phyloP scores from a whole-genome alignment of 2,888 invertebrate species.

The Noctua pronuba region DNA sequence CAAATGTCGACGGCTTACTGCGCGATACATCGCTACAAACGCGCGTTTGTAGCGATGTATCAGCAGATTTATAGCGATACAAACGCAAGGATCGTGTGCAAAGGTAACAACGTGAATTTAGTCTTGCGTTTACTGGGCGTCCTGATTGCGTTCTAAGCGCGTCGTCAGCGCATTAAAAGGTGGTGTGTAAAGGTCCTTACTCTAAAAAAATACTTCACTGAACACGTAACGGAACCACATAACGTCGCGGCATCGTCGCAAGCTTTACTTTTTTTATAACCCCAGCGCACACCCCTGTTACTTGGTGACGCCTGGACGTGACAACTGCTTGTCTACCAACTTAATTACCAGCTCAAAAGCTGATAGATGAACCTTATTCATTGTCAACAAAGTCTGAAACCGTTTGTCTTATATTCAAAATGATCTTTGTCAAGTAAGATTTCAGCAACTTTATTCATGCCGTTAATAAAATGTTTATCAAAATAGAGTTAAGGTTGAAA shows the following conservation, averaged over 20 bases:
- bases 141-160: too few species aligned
- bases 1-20: too few species aligned
- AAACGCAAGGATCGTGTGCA: too few species aligned
- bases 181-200: too few species aligned
- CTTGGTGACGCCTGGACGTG: constrained; percentile 58
- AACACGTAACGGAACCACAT: constrained; percentile 42
- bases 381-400: constrained; percentile 11
- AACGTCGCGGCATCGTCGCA: background rate
- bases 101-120: too few species aligned
- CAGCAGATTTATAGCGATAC: too few species aligned
- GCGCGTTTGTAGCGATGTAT: too few species aligned
- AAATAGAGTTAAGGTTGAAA: background rate
- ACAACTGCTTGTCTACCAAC: constrained; percentile 38
- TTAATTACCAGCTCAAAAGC: constrained; percentile 5
- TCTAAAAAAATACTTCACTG: constrained; percentile 26
- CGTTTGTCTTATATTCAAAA: background rate
- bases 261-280: constrained; percentile 47
- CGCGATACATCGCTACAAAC: too few species aligned
- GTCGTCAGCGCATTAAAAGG: too few species aligned
- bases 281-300: constrained; percentile 53
- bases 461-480: rapidly evolving
- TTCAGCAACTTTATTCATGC: constrained; percentile 13
- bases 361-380: constrained; percentile 22
- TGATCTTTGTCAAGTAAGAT: constrained; percentile 23
- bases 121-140: too few species aligned